Conservation (phyloP, 2,797 vertebrate genomes). For the Microctenopoma lineatum region DNA sequence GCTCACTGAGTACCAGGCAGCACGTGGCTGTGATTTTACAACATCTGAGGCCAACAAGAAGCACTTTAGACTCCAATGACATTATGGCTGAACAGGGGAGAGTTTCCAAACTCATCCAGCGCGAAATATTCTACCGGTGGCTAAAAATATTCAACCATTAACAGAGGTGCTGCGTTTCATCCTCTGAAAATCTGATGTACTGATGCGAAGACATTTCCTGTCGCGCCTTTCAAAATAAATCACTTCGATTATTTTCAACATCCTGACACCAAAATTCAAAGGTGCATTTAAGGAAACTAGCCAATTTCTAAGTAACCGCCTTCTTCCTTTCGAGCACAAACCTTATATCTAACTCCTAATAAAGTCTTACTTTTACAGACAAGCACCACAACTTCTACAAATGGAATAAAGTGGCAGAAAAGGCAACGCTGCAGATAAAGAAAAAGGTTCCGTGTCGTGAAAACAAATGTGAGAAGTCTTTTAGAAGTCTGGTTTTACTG, state of each 20-base stretch:
- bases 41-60: neutral
- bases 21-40: too few species aligned
- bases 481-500: too few species aligned
- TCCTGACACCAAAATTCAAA: too few species aligned
- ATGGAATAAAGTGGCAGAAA: neutral
- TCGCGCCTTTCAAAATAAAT: slow-evolving; percentile 51
- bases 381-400: neutral
- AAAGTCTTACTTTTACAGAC: neutral
- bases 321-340: too few species aligned
- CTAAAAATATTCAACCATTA: slow-evolving; percentile 70
- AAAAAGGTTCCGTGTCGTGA: neutral
- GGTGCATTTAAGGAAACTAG: neutral
- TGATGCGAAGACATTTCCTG: neutral
- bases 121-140: slow-evolving; percentile 48
- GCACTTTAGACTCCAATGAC: neutral
- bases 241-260: neutral
- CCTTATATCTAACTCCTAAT: too few species aligned
- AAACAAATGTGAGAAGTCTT: too few species aligned
- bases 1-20: too few species aligned
- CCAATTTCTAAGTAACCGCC: too few species aligned
- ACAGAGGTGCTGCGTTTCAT: slow-evolving; percentile 57
- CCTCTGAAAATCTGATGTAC: slow-evolving; percentile 41
- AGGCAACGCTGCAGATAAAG: too few species aligned
- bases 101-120: slow-evolving; percentile 49
- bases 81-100: neutral